Conservation (phyloP, 1,140 invertebrate genomes). For the Propsilocerus akamusi region DNA sequence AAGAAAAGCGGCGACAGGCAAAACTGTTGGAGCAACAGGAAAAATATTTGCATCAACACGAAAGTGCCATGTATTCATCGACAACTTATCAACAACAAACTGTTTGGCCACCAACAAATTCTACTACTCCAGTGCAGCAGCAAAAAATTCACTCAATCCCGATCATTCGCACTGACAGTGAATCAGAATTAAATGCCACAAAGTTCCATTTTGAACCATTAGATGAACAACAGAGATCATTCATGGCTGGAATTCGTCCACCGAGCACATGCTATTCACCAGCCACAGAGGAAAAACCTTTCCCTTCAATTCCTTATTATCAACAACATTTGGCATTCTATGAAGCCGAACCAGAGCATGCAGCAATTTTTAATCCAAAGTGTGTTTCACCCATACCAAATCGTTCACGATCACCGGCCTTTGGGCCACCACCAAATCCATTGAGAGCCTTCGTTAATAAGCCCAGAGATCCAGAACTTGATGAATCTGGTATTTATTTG, state of each 20-base stretch:
- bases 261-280: slow-evolving; percentile 34
- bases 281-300: slow-evolving; percentile 34
- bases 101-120: not conserved
- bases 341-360: slow-evolving; percentile 31
- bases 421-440: slow-evolving; percentile 37
- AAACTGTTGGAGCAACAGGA: not conserved
- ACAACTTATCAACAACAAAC: slow-evolving; percentile 5
- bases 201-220: slow-evolving; percentile 36
- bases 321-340: slow-evolving; percentile 41
- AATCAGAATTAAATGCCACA: slow-evolving; percentile 14
- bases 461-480: not conserved
- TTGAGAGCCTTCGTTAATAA: slow-evolving; percentile 21
- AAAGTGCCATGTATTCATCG: not conserved
- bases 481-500: not conserved
- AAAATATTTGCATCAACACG: not conserved
- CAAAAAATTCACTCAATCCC: slow-evolving; percentile 5
- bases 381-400: slow-evolving; percentile 33
- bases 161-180: slow-evolving; percentile 9
- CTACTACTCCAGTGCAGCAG: slow-evolving; percentile 6
- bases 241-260: slow-evolving; percentile 15
- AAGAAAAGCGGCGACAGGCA: not conserved
- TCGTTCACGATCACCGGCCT: slow-evolving; percentile 33
- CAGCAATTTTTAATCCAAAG: slow-evolving; percentile 30
- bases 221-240: slow-evolving; percentile 29
- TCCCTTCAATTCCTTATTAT: slow-evolving; percentile 41